Evolutionary conservation across 2,888 invertebrate genomes (phyloP).

Genomic region (Dynastes tityus): DNA sequence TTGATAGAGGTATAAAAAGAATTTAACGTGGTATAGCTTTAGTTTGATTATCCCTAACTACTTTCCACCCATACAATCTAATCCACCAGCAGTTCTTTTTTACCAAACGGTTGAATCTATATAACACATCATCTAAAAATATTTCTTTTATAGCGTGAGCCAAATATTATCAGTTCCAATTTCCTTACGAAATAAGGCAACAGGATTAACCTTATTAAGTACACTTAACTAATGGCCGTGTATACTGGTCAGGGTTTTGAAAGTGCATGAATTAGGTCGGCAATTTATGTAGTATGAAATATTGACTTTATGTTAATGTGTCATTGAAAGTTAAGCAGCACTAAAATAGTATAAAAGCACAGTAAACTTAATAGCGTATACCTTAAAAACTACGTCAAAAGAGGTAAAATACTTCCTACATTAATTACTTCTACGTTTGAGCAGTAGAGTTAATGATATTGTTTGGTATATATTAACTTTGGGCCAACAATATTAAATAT

Average conservation of each 20-base stretch:
- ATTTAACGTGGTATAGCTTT: no score
- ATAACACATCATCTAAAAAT: background rate
- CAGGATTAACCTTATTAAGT: constrained; percentile 5
- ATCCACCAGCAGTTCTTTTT: no score
- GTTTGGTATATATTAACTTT: no score
- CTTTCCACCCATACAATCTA: no score
- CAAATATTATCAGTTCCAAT: constrained; percentile 2
- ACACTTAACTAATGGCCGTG: background rate
- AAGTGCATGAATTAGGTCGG: constrained; percentile 30
- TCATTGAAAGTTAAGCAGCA: constrained; percentile 15
- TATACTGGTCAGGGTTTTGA: constrained; percentile 13
- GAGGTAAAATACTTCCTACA: background rate
- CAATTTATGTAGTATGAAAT: constrained; percentile 31
- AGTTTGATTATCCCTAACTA: no score
- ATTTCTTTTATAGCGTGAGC: constrained; percentile 8
- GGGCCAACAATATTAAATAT: no score
- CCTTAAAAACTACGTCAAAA: background rate
- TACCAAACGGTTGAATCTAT: no score
- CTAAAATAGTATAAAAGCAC: background rate
- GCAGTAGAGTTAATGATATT: no score
- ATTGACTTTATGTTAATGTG: constrained; percentile 47
- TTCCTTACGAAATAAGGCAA: constrained; percentile 7
- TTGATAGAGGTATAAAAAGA: no score
- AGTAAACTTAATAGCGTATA: background rate
- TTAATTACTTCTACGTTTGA: background rate